Evolutionary conservation across 2,797 vertebrate species (phyloP).

Genomic region (Sciurus vulgaris): DNA sequence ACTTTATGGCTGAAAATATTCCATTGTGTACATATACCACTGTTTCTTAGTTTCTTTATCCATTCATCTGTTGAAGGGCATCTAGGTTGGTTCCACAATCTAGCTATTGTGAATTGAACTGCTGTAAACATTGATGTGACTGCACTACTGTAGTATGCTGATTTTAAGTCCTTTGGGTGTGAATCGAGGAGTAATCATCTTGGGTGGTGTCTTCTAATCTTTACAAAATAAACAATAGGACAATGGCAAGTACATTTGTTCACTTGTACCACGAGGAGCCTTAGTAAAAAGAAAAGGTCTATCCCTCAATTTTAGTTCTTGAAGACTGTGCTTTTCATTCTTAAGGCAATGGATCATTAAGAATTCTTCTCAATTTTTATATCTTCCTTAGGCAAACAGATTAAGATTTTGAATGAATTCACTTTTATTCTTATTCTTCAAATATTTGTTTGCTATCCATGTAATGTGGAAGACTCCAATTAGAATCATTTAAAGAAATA

Average conservation of each 20-base stretch:
- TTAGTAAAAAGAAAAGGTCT: background rate
- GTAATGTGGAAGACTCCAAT: background rate
- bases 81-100: too few relatives aligned
- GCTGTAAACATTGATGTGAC: too few relatives aligned
- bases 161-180: too few relatives aligned
- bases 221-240: background rate
- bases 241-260: background rate
- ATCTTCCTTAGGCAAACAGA: background rate
- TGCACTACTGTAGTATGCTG: too few relatives aligned
- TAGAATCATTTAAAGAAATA: conserved; percentile 53
- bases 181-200: background rate
- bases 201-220: background rate
- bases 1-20: too few relatives aligned
- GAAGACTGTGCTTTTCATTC: conserved; percentile 48
- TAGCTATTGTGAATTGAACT: too few relatives aligned
- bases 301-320: conserved; percentile 57
- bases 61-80: too few relatives aligned
- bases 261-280: background rate
- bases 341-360: background rate
- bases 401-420: conserved; percentile 36
- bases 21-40: too few relatives aligned
- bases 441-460: background rate
- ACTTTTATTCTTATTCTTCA: conserved; percentile 35
- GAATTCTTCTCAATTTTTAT: background rate
- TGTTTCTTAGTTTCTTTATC: too few relatives aligned